Evolutionary conservation across 2,797 vertebrate species (phyloP).

Genomic region (Spheniscus humboldti): DNA sequence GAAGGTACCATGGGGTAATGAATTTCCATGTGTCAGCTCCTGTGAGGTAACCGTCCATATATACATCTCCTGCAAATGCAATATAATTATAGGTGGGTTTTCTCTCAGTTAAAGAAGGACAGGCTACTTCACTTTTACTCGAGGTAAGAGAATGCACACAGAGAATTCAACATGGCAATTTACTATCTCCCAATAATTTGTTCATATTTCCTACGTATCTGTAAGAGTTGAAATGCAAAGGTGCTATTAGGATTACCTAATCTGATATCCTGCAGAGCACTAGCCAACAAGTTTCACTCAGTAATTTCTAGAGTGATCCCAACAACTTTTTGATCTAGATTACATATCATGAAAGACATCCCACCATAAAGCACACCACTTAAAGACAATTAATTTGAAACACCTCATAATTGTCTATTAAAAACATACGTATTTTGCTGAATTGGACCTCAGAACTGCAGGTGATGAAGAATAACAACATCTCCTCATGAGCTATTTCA

Average conservation of each 20-base stretch:
- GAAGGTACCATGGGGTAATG: neutral
- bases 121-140: neutral
- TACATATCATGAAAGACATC: neutral
- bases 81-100: neutral
- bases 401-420: neutral
- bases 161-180: neutral
- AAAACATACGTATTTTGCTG: neutral
- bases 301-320: neutral
- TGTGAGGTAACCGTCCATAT: neutral
- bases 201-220: neutral
- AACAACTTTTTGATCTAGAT: neutral
- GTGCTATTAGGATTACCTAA: neutral
- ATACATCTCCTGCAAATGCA: neutral
- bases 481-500: neutral
- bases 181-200: neutral
- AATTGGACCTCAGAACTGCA: neutral
- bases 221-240: neutral
- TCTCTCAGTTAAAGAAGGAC: neutral
- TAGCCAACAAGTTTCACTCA: neutral
- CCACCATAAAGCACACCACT: neutral
- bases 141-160: neutral
- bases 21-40: neutral
- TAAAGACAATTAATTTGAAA: neutral
- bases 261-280: neutral
- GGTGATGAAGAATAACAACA: neutral